These are phyloP conservation scores for Bettongia penicillata DNA, from an alignment of 2,113 vertebrate genomes.

Conservation along the genomic window DNA sequence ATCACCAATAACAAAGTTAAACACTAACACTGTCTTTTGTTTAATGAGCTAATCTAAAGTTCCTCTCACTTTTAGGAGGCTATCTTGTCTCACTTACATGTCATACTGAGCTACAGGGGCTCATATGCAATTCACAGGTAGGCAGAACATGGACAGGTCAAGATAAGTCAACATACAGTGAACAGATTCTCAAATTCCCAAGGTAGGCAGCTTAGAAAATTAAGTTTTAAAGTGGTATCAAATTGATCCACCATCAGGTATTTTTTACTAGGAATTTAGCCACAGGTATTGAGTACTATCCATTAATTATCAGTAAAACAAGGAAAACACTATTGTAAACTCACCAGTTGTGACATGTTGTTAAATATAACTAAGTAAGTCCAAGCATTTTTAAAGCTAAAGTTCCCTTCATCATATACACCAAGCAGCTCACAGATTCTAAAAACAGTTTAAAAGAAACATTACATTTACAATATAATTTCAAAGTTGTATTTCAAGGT, in stretches of 20 bases:
- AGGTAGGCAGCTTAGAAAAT: not conserved
- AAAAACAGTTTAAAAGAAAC: constrained; percentile 66
- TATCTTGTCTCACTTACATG: not conserved
- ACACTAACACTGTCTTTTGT: not conserved
- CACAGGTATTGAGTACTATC: not conserved
- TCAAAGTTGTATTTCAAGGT: not conserved
- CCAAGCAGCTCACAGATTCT: constrained; percentile 94
- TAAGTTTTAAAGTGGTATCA: constrained; percentile 36
- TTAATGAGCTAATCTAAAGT: not conserved
- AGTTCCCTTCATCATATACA: constrained; percentile 97
- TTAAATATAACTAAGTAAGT: constrained; percentile 98
- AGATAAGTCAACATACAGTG: constrained; percentile 27
- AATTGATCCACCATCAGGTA: constrained; percentile 41
- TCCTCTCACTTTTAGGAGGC: not conserved
- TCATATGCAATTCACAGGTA: not conserved
- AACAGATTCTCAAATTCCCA: not conserved
- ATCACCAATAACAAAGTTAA: not conserved
- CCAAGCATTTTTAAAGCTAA: constrained; percentile 97
- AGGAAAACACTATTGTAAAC: constrained; percentile 72
- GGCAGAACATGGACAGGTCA: not conserved
- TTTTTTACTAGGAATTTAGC: constrained; percentile 11
- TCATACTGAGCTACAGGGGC: not conserved
- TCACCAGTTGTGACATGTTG: constrained; percentile 97
- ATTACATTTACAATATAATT: not conserved
- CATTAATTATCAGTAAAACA: constrained; percentile 44